Evolutionary conservation across 2,113 vertebrate species (phyloP), one percentile per base, ranked within the genome.

Genomic region (Petroica traversi): DNA sequence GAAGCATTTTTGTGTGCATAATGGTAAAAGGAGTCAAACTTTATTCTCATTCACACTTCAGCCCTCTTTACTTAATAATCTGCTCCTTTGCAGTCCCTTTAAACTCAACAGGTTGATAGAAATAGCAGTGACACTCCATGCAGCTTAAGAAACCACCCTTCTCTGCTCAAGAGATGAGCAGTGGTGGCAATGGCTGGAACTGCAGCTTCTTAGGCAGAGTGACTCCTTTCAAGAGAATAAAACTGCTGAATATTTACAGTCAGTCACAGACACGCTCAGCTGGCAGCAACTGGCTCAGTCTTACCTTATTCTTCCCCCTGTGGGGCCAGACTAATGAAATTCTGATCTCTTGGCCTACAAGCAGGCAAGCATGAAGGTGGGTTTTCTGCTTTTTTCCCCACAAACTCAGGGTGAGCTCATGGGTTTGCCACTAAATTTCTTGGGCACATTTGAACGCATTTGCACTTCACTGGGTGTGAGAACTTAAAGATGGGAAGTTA

Each of bases 221-320:
- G 26, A 6, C 8, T 80, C 11, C 29, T 38, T 86, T 52, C 14
- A 36, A 38, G 31, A 51, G 12, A 34, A 11, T 22, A 7, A 54
- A 68, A 48, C 26, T 29, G 19, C 48, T 68, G 46, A 40, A 20
- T 57, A 36, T 46, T 51, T 1, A 1, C 25, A 76, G 54, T 8
- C 3, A 0, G 18, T 28, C 64, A 57, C 1, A 12, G 43, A 36
- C 18, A 5, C 0, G 2, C 38, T 59, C 17, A 64, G 26, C 33
- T 76, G 36, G 36, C 43, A 75, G 40, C 0, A 0, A 52, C 33
- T 14, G 22, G 11, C 40, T 55, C 19, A 15, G 34, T 29, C 26
- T 67, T 36, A 38, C 10, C 8, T 54, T 72, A 11, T 19, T 78
- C 31, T 40, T 51, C 24, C 38, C 24, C 33, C 19, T 75, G 26